Percentiles rank a stretch among this genome's conserved stretches.
Conservation (phyloP, 2,113 vertebrate species). For the Notothenia rossii region DNA sequence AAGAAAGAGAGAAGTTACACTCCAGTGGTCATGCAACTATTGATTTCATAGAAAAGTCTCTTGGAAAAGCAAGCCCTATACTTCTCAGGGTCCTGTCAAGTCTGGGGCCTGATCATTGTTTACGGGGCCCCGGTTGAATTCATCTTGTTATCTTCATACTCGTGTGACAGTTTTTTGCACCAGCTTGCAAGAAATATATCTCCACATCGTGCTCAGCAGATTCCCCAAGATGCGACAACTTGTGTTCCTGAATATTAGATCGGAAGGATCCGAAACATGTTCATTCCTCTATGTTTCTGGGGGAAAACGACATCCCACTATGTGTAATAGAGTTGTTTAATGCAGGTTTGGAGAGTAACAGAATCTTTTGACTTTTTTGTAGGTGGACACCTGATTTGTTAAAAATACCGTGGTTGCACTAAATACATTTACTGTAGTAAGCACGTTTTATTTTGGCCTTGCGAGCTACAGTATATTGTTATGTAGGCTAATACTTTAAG, state of each 20-base stretch:
- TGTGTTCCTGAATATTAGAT: neutral
- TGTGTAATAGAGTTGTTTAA: no score
- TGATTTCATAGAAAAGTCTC: slow-evolving; percentile 72
- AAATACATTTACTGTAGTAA: no score
- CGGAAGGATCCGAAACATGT: neutral
- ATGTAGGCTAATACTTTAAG: no score
- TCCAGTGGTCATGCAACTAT: slow-evolving; percentile 76
- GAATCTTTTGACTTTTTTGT: no score
- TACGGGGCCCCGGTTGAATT: slow-evolving; percentile 40
- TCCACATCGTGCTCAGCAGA: slow-evolving; percentile 38
- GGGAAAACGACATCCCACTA: no score
- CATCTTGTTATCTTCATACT: slow-evolving; percentile 67
- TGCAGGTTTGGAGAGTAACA: no score
- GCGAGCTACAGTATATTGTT: no score
- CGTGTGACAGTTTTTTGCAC: slow-evolving; percentile 55
- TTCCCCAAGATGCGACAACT: slow-evolving; percentile 34
- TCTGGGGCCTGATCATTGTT: slow-evolving; percentile 62
- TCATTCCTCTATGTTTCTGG: neutral
- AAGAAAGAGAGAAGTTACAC: slow-evolving; percentile 64
- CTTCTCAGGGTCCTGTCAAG: slow-evolving; percentile 56
- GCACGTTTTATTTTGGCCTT: no score
- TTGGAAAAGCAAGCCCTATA: slow-evolving; percentile 52
- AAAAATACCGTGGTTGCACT: no score
- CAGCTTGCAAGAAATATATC: slow-evolving; percentile 42
- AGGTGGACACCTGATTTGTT: no score